Evolutionary conservation across 2,113 vertebrate genomes (phyloP).

Genomic region (Hemiscyllium ocellatum): DNA sequence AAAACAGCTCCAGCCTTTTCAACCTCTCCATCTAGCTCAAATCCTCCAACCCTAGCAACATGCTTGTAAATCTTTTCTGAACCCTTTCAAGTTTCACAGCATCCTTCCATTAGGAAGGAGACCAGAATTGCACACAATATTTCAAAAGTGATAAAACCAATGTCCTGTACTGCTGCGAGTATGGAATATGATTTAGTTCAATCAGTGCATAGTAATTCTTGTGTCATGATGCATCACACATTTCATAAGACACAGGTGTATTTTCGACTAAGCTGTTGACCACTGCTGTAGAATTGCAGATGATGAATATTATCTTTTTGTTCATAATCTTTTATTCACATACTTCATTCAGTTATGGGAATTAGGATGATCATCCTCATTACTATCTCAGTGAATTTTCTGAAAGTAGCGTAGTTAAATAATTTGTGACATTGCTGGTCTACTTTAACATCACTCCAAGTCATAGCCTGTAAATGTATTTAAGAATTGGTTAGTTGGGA

Average conservation of each 20-base stretch:
- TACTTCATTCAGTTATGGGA: constrained; percentile 7
- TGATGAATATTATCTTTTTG: constrained; percentile 17
- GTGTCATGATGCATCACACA: neutral
- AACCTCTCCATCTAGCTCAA: no score
- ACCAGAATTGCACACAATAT: no score
- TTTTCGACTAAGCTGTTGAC: neutral
- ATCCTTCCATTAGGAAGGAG: no score
- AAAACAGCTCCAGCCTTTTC: no score
- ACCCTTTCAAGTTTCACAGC: no score
- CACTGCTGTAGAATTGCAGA: neutral
- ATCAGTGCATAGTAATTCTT: neutral
- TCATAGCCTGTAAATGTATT: neutral
- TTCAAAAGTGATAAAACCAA: no score
- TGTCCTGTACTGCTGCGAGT: no score
- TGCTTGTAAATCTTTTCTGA: no score
- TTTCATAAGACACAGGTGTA: neutral
- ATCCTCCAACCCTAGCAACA: no score
- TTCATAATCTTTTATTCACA: neutral
- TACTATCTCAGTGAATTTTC: constrained; percentile 9
- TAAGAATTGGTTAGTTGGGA: neutral
- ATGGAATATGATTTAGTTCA: neutral
- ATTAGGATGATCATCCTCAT: neutral
- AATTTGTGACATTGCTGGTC: constrained; percentile 15
- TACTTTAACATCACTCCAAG: neutral
- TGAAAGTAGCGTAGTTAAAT: constrained; percentile 8